Conservation (phyloP, 2,797 vertebrate species). For the Darevskia mixta region DNA sequence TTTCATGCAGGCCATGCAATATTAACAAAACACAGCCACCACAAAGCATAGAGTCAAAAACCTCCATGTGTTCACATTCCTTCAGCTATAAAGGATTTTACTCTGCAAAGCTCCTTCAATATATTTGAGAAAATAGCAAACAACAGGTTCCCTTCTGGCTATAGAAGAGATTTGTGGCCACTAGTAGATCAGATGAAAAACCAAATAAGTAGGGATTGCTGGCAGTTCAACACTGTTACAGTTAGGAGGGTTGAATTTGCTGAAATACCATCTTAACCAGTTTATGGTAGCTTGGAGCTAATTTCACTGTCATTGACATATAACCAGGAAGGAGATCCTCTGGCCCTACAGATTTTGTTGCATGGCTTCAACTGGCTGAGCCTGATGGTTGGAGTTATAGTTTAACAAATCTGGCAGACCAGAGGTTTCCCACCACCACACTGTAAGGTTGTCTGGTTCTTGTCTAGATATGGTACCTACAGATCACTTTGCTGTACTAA, state of each 20-base stretch:
- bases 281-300: not conserved
- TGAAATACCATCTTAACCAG: not conserved
- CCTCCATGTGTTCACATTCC: slow-evolving; percentile 51
- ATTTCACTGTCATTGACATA: not conserved
- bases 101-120: slow-evolving; percentile 47
- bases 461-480: not conserved
- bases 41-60: slow-evolving; percentile 48
- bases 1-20: slow-evolving; percentile 65
- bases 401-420: not conserved
- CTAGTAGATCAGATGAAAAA: not conserved
- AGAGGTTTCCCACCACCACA: not conserved
- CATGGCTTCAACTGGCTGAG: not conserved
- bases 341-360: not conserved
- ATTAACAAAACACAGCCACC: slow-evolving; percentile 66
- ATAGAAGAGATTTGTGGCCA: slow-evolving; percentile 13
- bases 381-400: not conserved
- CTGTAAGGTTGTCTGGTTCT: not conserved
- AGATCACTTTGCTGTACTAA: not conserved
- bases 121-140: slow-evolving; percentile 33
- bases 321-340: too few species aligned
- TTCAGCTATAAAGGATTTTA: slow-evolving; percentile 43
- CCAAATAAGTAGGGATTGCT: not conserved
- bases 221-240: not conserved
- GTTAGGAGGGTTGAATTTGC: not conserved
- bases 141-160: slow-evolving; percentile 52